These are phyloP conservation scores for Ceuthmochares aereus DNA, from an alignment of 2,113 vertebrate genomes.

Conservation along the genomic window DNA sequence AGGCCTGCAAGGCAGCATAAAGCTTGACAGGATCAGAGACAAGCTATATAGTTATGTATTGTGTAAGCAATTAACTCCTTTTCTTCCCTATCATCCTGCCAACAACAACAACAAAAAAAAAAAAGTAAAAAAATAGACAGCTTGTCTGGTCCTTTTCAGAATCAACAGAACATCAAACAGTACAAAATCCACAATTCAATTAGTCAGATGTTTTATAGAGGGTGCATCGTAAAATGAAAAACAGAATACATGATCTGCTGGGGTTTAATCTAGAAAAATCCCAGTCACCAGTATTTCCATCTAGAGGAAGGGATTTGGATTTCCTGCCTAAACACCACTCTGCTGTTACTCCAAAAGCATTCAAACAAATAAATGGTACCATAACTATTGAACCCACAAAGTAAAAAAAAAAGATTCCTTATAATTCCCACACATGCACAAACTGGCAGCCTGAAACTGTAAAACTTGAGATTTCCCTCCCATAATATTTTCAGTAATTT, in stretches of 20 bases:
- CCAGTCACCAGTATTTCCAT: slow-evolving; percentile 1
- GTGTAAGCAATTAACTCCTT: background rate
- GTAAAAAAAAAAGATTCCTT: background rate
- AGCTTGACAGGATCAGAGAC: background rate
- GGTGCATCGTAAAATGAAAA: slow-evolving; percentile 56
- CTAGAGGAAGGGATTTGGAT: background rate
- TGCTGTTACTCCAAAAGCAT: background rate
- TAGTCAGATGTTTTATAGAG: slow-evolving; percentile 51
- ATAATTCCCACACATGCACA: background rate
- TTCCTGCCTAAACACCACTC: background rate
- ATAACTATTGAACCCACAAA: background rate
- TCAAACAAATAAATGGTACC: slow-evolving; percentile 25
- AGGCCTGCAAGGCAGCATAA: background rate
- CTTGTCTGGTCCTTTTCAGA: slow-evolving; percentile 41
- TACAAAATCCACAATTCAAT: slow-evolving; percentile 37
- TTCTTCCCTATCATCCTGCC: background rate
- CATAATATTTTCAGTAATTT: background rate
- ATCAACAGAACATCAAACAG: slow-evolving; percentile 25
- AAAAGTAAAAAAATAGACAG: background rate
- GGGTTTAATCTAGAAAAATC: slow-evolving; percentile 30
- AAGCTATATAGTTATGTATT: background rate
- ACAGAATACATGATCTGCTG: background rate
- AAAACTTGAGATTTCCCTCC: background rate
- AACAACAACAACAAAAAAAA: background rate
- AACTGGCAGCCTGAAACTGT: background rate